A percentile compares a stretch with the other conserved stretches of the same genome.
phyloP scores from a whole-genome alignment of 2,888 invertebrate genomes.

The Ormyrus labotus region DNA sequence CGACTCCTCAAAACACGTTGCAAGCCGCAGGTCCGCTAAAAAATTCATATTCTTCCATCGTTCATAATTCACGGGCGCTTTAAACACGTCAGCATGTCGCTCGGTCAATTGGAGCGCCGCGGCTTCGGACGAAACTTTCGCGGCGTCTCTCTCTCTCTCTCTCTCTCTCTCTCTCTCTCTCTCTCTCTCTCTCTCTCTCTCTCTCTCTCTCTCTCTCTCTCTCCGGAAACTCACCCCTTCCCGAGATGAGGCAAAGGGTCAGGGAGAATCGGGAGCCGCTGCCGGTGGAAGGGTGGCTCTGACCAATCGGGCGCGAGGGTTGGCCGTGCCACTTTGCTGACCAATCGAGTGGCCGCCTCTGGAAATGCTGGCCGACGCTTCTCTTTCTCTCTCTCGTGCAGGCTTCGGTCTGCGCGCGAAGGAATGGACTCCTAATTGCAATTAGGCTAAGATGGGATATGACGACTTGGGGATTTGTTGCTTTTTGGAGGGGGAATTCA shows the following conservation, averaged over 20 bases:
- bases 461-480: too few species aligned
- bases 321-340: conserved; percentile 70
- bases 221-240: conserved; percentile 43
- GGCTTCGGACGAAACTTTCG: not conserved
- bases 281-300: conserved; percentile 66
- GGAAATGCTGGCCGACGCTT: conserved; percentile 7
- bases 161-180: too few species aligned
- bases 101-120: not conserved
- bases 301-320: conserved; percentile 72
- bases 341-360: conserved; percentile 69
- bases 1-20: not conserved
- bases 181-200: not conserved
- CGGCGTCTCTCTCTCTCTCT: not conserved
- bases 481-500: too few species aligned
- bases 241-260: conserved; percentile 40
- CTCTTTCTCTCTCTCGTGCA: too few species aligned
- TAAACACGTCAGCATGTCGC: too few species aligned
- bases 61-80: too few species aligned
- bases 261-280: conserved; percentile 27
- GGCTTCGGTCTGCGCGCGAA: too few species aligned
- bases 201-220: too few species aligned
- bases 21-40: not conserved
- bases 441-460: too few species aligned
- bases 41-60: too few species aligned
- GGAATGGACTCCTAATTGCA: too few species aligned